A percentile compares a stretch with the other conserved stretches of the same genome.
These are phyloP conservation scores for Periphyllus acericola DNA, from an alignment of 2,888 invertebrate species.

Conservation along the genomic window DNA sequence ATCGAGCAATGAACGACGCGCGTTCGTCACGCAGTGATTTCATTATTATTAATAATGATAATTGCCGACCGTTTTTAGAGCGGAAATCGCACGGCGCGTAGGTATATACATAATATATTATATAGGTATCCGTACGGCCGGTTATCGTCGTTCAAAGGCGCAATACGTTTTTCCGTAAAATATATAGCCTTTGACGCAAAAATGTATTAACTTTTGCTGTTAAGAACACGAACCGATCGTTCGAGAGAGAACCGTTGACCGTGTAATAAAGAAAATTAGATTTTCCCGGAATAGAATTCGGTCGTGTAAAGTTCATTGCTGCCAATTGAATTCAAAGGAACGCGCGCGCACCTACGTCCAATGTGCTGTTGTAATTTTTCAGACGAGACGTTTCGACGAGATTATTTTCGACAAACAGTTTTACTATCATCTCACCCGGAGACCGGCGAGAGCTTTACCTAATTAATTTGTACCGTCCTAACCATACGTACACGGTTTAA, in stretches of 20 bases:
- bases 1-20: not conserved
- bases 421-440: not conserved
- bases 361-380: constrained; percentile 31
- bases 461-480: not conserved
- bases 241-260: not conserved
- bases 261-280: constrained; percentile 39
- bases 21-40: not conserved
- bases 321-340: constrained; percentile 33
- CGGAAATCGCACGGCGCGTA: not conserved
- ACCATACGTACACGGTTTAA: not conserved
- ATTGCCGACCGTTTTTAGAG: not conserved
- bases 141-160: not conserved
- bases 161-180: not conserved
- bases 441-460: not conserved
- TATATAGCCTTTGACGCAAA: not conserved
- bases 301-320: constrained; percentile 14
- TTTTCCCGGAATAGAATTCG: constrained; percentile 11
- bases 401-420: not conserved
- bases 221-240: not conserved
- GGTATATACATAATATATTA: not conserved
- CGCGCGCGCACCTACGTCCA: not conserved
- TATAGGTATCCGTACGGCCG: no score
- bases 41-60: not conserved
- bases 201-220: constrained; percentile 1
- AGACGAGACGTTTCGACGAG: constrained; percentile 11